Conservation (phyloP, 2,113 vertebrate species). For the Vireo altiloquus region DNA sequence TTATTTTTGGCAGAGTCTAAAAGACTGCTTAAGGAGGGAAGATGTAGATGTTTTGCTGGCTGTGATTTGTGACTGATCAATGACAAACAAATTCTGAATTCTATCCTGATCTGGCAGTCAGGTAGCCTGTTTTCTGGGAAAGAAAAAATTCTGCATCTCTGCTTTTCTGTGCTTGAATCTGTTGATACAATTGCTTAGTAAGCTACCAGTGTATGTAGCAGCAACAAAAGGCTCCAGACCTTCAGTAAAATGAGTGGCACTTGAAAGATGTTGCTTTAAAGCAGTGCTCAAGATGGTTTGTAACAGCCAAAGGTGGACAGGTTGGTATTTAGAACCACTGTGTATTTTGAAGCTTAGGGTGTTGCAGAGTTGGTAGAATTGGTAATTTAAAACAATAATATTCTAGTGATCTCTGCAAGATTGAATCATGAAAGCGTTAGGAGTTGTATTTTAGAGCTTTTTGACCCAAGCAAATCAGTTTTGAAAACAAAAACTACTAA, state of each 20-base stretch:
- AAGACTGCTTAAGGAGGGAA: background rate
- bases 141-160: background rate
- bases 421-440: background rate
- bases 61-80: background rate
- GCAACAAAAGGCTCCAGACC: background rate
- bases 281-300: background rate
- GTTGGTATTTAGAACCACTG: background rate
- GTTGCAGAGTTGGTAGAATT: background rate
- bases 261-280: background rate
- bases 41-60: background rate
- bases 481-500: background rate
- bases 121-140: background rate
- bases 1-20: background rate
- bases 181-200: background rate
- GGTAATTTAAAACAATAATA: background rate
- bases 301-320: background rate
- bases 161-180: background rate
- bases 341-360: background rate
- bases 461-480: background rate
- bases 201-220: background rate
- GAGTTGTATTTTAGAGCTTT: background rate
- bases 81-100: background rate
- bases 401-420: background rate
- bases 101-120: background rate
- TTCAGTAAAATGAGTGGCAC: background rate